Evolutionary conservation across 1,140 invertebrate species (phyloP), one percentile per base, ranked within the genome.

Genomic region (Dendrolimus punctatus): DNA sequence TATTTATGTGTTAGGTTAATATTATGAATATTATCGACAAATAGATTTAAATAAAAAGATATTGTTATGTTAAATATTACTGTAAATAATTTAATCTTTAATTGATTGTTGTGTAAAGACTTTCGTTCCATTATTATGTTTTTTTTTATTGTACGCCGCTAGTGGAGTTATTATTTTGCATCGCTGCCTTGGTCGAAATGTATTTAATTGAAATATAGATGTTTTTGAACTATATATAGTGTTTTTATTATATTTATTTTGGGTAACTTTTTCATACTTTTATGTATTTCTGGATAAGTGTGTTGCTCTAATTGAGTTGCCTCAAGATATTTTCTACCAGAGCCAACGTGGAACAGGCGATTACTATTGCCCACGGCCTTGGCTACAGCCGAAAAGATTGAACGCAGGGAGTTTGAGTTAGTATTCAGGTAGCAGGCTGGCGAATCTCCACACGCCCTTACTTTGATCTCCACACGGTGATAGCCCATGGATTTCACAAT

Each of bases 41-140:
- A 53, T 66, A 56, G 53, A 60, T 8, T 54, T 42, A 8, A 42
- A 50, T 60, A 60, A 52, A 51, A 45, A 52, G 50, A 59, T 66
- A 64, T 67, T 68, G 63, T 68, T 71, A 64, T 46, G 68, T 74
- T 74, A 56, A 50, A 62, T 60, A 40, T 47, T 46, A 47, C 71
- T 80, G 77, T 80, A 80, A 60, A 80, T 80, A 80, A 71, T 79
- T 77, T 75, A 73, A 42, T 51, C 45, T 23, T 23, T 66, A 50
- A 61, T 66, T 56, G 54, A 62, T 75, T 80, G 77, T 80, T 80
- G 72, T 77, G 73, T 77, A 80, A 73, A 77, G 72, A 68, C 53
- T 73, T 81, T 60, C 68, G 69, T 80, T 78, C 68, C 67, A 68
- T 69, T 71, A 73, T 62, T 50, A 50, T 60, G 53, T 58, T 62